Evolutionary conservation across 1,140 invertebrate genomes (phyloP).

Genomic region (Leptopilina boulardi): DNA sequence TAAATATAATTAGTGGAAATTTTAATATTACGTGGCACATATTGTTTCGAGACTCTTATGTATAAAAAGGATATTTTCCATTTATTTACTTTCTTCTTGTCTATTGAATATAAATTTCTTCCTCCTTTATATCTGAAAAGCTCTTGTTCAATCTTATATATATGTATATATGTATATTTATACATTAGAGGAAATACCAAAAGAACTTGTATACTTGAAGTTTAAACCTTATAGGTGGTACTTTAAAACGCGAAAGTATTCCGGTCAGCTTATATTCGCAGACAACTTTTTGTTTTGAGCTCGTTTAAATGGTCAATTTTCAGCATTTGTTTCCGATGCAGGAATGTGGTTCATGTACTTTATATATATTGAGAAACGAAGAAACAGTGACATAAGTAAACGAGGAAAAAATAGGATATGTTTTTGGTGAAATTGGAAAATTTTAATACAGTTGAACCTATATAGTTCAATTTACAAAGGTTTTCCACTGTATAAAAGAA

Average conservation of each 20-base stretch:
- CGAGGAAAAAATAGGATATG: neutral
- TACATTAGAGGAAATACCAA: too few relatives aligned
- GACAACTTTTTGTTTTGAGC: neutral
- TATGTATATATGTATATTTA: neutral
- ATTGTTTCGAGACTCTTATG: too few relatives aligned
- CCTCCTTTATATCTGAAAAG: neutral
- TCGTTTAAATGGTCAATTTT: slow-evolving; percentile 4
- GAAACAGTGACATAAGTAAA: neutral
- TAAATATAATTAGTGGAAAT: too few relatives aligned
- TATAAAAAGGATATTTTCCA: too few relatives aligned
- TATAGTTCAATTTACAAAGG: too few relatives aligned
- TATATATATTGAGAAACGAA: neutral
- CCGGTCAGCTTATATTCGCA: neutral
- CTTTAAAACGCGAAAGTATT: neutral
- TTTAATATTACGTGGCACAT: too few relatives aligned
- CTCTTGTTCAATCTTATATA: slow-evolving; percentile 6
- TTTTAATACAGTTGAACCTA: neutral
- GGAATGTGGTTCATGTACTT: neutral
- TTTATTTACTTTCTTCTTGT: too few relatives aligned
- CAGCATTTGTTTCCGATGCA: slow-evolving; percentile 1
- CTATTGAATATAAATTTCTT: neutral
- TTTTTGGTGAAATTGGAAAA: too few relatives aligned
- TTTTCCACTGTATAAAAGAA: too few relatives aligned
- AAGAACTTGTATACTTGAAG: slow-evolving; percentile 3
- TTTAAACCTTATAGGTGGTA: slow-evolving; percentile 8